phyloP scores from a whole-genome alignment of 2,888 invertebrate genomes.

The Hoplodrina ambigua region DNA sequence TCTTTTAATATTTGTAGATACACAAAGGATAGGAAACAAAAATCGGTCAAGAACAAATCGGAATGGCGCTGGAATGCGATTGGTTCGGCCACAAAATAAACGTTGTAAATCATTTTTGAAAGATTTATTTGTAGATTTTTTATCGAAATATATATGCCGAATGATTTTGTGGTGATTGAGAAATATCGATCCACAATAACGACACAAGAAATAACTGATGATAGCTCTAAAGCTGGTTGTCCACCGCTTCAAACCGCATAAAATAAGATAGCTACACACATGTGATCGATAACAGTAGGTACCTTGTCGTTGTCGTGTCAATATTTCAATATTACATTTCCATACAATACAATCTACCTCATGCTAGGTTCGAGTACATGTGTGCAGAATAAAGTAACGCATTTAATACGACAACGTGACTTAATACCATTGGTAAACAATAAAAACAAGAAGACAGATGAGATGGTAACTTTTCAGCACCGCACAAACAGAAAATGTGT shows the following conservation, averaged over 20 bases:
- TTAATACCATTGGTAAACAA: conserved; percentile 45
- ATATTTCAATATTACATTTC: conserved; percentile 69
- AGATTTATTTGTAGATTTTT: conserved; percentile 31
- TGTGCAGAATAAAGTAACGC: conserved; percentile 60
- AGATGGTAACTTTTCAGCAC: conserved; percentile 22
- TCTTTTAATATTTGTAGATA: conserved; percentile 18
- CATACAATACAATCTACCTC: conserved; percentile 25
- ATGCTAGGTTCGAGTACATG: conserved; percentile 17
- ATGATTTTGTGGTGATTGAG: conserved; percentile 24
- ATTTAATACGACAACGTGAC: conserved; percentile 31
- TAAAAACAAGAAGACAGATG: conserved; percentile 32
- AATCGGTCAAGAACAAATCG: conserved; percentile 45
- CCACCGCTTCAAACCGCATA: conserved; percentile 69
- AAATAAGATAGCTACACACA: conserved; percentile 63
- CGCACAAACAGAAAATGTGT: conserved; percentile 14
- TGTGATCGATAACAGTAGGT: conserved; percentile 68
- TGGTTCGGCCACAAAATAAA: conserved; percentile 23
- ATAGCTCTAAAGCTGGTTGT: conserved; percentile 51
- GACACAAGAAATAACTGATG: conserved; percentile 6
- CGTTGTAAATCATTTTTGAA: conserved; percentile 31
- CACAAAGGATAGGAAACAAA: conserved; percentile 14
- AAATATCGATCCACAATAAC: conserved; percentile 1
- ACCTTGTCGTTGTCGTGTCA: conserved; percentile 55
- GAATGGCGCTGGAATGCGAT: conserved; percentile 41
- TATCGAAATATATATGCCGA: conserved; percentile 19